Conservation (phyloP, 2,113 vertebrate genomes). For the Cyphomyrus plagiostoma region DNA sequence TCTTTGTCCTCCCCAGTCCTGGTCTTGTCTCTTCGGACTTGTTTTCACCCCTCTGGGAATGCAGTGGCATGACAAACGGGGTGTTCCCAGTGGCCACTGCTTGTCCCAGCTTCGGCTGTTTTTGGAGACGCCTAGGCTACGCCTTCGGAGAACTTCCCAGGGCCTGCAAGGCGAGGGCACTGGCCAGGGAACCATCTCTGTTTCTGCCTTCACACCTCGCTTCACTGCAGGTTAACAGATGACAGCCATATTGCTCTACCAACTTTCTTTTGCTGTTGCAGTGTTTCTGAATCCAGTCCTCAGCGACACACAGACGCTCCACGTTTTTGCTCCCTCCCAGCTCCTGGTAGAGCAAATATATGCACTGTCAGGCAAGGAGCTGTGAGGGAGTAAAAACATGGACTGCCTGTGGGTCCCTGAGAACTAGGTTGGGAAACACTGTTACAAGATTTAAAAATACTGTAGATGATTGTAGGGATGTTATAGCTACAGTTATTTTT, state of each 20-base stretch:
- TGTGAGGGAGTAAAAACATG: not conserved
- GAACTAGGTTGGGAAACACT: not conserved
- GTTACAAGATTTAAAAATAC: not conserved
- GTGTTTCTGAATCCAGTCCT: not conserved
- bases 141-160: not conserved
- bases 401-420: not conserved
- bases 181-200: not conserved
- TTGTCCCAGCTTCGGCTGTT: not conserved
- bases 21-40: not conserved
- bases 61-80: not conserved
- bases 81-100: not conserved
- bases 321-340: not conserved
- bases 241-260: not conserved
- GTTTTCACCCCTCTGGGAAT: constrained; percentile 58
- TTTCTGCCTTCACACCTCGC: not conserved
- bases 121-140: not conserved
- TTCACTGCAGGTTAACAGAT: not conserved
- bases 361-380: not conserved
- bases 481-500: not conserved
- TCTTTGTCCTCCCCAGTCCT: not conserved
- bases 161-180: not conserved
- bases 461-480: not conserved
- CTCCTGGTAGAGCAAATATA: not conserved
- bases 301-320: not conserved
- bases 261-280: not conserved